These are phyloP conservation scores for Dermochelys coriacea DNA, from an alignment of 2,797 vertebrate genomes.

Conservation along the genomic window DNA sequence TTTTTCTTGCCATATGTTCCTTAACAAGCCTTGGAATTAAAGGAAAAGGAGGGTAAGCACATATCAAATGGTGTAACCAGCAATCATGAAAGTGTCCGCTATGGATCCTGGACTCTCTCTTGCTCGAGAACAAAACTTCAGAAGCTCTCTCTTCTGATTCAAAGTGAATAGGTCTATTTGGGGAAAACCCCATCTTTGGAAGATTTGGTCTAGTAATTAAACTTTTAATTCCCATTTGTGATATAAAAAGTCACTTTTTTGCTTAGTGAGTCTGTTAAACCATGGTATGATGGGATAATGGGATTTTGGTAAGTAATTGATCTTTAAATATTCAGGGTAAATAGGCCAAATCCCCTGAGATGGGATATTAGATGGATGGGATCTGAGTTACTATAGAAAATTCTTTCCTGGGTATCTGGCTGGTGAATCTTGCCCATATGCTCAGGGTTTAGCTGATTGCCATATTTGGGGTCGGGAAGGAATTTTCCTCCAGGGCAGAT, in stretches of 20 bases:
- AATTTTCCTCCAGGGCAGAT: too few relatives aligned
- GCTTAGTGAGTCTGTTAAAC: neutral
- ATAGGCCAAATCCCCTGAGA: too few relatives aligned
- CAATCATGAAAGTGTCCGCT: neutral
- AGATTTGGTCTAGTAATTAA: neutral
- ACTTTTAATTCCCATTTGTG: neutral
- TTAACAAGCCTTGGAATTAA: neutral
- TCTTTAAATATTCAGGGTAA: too few relatives aligned
- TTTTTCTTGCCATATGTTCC: neutral
- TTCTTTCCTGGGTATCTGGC: too few relatives aligned
- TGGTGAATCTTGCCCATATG: too few relatives aligned
- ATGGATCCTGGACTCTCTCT: neutral
- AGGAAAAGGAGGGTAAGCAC: neutral
- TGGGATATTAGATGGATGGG: too few relatives aligned
- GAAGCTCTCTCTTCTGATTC: neutral
- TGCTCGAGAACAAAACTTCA: neutral
- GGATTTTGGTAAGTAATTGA: too few relatives aligned
- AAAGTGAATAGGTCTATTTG: neutral
- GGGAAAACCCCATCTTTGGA: neutral
- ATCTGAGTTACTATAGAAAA: too few relatives aligned
- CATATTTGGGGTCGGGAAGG: too few relatives aligned
- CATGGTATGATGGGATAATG: too few relatives aligned
- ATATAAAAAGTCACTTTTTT: neutral
- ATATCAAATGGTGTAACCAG: neutral
- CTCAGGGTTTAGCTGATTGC: too few relatives aligned